These are phyloP conservation scores for Cottus gobio DNA, from an alignment of 2,113 vertebrate genomes.

Conservation along the genomic window DNA sequence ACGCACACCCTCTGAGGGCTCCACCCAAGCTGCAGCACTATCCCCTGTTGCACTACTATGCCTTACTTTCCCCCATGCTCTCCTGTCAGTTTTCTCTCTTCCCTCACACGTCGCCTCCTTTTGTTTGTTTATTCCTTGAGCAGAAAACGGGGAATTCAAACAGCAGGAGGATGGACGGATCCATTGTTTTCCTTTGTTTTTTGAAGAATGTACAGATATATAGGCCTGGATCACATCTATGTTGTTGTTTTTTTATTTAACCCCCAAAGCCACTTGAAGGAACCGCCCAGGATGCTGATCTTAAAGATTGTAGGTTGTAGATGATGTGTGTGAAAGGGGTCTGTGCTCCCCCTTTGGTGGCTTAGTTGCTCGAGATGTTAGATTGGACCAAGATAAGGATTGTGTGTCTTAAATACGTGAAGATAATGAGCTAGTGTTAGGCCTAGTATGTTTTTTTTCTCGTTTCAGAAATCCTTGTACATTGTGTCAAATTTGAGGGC, in stretches of 20 bases:
- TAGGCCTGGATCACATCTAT: slow-evolving; percentile 54
- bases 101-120: slow-evolving; percentile 30
- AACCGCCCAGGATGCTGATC: slow-evolving; percentile 59
- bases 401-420: slow-evolving; percentile 74
- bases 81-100: slow-evolving; percentile 9
- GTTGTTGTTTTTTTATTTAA: slow-evolving; percentile 47
- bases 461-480: slow-evolving; percentile 77
- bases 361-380: slow-evolving; percentile 68
- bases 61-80: slow-evolving; percentile 75
- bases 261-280: slow-evolving; percentile 59
- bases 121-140: slow-evolving; percentile 48
- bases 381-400: slow-evolving; percentile 71
- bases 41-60: slow-evolving; percentile 81
- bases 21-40: slow-evolving; percentile 78
- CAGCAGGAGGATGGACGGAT: slow-evolving; percentile 45
- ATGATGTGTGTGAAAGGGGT: slow-evolving; percentile 63
- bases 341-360: slow-evolving; percentile 54
- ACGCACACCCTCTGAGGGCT: slow-evolving; percentile 70
- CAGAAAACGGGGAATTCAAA: slow-evolving; percentile 55
- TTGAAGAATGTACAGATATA: slow-evolving; percentile 81
- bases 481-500: slow-evolving; percentile 80
- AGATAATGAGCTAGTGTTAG: slow-evolving; percentile 70
- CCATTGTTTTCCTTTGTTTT: slow-evolving; percentile 26
- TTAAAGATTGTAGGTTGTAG: slow-evolving; percentile 72
- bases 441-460: slow-evolving; percentile 61